Conservation (phyloP, 2,888 invertebrate genomes). For the Psylliodes chrysocephalus region DNA sequence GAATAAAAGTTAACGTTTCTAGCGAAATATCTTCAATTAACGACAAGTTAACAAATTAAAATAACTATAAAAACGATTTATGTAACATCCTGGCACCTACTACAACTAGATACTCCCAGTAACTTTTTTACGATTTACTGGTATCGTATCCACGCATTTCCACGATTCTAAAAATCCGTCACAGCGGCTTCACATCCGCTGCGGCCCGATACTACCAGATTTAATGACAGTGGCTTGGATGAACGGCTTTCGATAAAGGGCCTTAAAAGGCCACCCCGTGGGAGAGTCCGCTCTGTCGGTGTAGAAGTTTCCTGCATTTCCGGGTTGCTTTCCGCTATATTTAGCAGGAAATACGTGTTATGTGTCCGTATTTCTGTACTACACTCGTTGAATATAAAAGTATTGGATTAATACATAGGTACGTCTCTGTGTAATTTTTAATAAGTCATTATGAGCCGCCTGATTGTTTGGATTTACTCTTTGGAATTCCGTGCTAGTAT, state of each 20-base stretch:
- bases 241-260: conserved; percentile 14
- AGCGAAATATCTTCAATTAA: no score
- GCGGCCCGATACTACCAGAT: not conserved
- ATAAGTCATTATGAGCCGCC: not conserved
- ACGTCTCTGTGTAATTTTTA: not conserved
- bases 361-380: no score
- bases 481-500: not conserved
- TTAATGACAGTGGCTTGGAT: not conserved
- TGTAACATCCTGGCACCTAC: not conserved
- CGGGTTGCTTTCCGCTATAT: conserved; percentile 2
- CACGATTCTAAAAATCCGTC: conserved; percentile 16
- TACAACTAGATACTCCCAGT: not conserved
- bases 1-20: no score
- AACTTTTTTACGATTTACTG: not conserved
- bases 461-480: not conserved
- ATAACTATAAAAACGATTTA: no score
- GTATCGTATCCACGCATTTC: conserved; percentile 9
- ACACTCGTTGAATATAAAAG: not conserved
- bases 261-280: conserved; percentile 11
- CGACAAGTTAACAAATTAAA: no score
- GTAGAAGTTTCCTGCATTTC: conserved; percentile 16
- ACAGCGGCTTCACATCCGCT: conserved; percentile 18
- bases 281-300: conserved; percentile 7
- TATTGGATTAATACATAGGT: not conserved
- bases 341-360: not conserved